phyloP scores from a whole-genome alignment of 2,113 vertebrate genomes.

The Pituophis catenifer region DNA sequence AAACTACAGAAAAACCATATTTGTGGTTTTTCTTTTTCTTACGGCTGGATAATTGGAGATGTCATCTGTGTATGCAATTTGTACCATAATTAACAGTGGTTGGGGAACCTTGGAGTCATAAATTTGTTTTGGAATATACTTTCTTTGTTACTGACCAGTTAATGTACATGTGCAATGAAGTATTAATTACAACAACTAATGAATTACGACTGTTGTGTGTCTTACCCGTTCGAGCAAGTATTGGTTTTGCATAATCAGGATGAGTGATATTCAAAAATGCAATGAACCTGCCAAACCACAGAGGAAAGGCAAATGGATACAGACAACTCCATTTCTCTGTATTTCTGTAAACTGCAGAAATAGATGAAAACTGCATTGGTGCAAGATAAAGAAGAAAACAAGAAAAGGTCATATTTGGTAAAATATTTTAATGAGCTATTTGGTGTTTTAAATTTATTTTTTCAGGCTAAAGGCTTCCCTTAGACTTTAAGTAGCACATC shows the following conservation, averaged over 20 bases:
- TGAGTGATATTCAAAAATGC: background rate
- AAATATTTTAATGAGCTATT: background rate
- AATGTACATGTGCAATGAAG: background rate
- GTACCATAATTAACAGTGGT: background rate
- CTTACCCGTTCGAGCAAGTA: slow-evolving; percentile 16
- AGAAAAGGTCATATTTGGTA: background rate
- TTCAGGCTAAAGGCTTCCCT: background rate
- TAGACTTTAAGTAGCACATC: background rate
- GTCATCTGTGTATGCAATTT: background rate
- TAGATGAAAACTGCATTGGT: background rate
- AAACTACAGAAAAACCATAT: background rate
- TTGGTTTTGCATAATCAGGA: slow-evolving; percentile 12
- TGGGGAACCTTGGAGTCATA: background rate
- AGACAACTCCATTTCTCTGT: background rate
- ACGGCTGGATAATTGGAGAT: background rate
- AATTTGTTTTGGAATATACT: background rate
- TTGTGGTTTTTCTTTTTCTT: background rate
- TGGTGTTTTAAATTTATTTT: background rate
- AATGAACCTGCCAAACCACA: slow-evolving; percentile 17
- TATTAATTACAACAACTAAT: background rate
- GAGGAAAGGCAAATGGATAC: slow-evolving; percentile 6
- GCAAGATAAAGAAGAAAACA: background rate
- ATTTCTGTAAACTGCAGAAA: background rate
- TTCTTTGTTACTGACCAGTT: background rate
- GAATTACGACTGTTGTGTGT: background rate